Evolutionary conservation across 2,113 vertebrate genomes (phyloP).

Genomic region (Notarius quadriscutis): DNA sequence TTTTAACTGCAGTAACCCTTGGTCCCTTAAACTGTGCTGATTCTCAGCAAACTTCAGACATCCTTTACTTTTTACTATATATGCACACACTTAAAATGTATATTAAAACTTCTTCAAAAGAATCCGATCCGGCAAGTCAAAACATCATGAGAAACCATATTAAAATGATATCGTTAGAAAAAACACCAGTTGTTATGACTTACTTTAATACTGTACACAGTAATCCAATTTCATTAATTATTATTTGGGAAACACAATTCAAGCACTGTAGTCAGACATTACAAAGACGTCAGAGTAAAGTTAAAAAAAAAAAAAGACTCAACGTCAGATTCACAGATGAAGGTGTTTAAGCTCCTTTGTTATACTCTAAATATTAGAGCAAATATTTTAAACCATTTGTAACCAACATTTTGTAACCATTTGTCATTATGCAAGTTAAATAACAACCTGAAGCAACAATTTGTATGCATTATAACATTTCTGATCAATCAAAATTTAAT

Average conservation of each 20-base stretch:
- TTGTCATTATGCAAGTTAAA: not conserved
- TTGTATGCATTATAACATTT: not conserved
- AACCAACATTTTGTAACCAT: not conserved
- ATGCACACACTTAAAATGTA: not conserved
- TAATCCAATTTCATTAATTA: not conserved
- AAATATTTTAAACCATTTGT: not conserved
- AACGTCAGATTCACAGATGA: not conserved
- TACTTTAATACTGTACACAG: slow-evolving; percentile 1
- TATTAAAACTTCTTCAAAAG: not conserved
- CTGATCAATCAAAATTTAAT: not conserved
- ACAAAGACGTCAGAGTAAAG: not conserved
- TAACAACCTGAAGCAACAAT: not conserved
- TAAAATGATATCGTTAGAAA: not conserved
- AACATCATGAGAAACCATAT: not conserved
- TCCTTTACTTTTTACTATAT: not conserved
- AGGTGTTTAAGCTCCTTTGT: not conserved
- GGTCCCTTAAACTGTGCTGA: not conserved
- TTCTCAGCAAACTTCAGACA: not conserved
- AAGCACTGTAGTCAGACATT: not conserved
- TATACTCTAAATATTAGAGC: not conserved
- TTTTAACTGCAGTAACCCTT: slow-evolving; percentile 22
- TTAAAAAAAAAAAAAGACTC: not conserved
- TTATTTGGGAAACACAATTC: not conserved
- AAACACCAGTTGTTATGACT: not conserved
- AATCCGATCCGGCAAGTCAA: not conserved